phyloP scores from a whole-genome alignment of 1,140 invertebrate genomes.

The Orius insidiosus region DNA sequence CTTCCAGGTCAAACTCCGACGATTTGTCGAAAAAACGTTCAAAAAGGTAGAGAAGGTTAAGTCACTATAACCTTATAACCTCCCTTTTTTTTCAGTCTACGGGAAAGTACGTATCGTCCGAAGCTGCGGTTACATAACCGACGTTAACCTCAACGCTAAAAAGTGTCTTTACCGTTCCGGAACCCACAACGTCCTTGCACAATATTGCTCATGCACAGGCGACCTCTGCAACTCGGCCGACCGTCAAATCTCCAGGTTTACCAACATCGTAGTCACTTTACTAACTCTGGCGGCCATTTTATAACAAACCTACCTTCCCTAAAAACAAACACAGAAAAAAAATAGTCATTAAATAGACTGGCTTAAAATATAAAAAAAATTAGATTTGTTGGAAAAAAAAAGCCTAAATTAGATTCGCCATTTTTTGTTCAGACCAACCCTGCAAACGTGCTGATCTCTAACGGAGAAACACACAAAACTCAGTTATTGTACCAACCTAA shows the following conservation, averaged over 20 bases:
- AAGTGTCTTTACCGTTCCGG: slow-evolving; percentile 44
- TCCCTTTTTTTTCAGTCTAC: slow-evolving; percentile 40
- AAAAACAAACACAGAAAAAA: not conserved
- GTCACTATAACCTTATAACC: not conserved
- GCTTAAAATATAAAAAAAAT: not conserved
- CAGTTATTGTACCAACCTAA: no score
- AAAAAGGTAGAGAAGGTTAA: slow-evolving; percentile 41
- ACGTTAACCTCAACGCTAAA: slow-evolving; percentile 36
- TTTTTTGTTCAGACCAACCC: no score
- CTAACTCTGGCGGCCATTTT: not conserved
- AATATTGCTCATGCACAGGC: slow-evolving; percentile 55
- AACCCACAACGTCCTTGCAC: slow-evolving; percentile 51
- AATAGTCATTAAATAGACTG: slow-evolving; percentile 6
- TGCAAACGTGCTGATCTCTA: no score
- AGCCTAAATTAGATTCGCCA: no score
- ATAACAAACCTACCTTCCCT: not conserved
- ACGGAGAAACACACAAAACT: no score
- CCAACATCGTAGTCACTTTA: not conserved
- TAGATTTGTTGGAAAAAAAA: no score
- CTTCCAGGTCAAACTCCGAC: slow-evolving; percentile 41
- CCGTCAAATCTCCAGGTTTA: not conserved
- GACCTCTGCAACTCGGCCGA: slow-evolving; percentile 49
- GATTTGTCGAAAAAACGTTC: slow-evolving; percentile 59
- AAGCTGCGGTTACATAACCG: slow-evolving; percentile 51
- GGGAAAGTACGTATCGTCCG: slow-evolving; percentile 51